A percentile compares a stretch with the other conserved stretches of the same genome.
phyloP scores from a whole-genome alignment of 2,797 vertebrate species.

The Coluber constrictor region DNA sequence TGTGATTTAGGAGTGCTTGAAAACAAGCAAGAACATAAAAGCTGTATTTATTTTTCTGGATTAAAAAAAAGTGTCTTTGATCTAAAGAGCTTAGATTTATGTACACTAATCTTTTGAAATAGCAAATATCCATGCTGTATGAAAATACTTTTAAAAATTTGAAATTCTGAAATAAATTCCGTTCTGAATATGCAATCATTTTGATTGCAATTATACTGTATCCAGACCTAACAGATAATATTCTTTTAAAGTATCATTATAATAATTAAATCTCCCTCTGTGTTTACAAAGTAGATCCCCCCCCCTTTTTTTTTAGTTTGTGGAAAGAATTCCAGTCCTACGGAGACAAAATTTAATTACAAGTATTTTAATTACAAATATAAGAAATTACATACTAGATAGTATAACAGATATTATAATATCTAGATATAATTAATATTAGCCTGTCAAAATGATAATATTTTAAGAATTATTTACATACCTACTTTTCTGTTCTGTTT shows the following conservation, averaged over 20 bases:
- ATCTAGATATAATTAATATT: neutral
- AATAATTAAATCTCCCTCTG: neutral
- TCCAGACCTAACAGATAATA: neutral
- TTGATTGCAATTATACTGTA: neutral
- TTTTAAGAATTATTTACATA: neutral
- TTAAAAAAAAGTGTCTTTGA: neutral
- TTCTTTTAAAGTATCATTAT: neutral
- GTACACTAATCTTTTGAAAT: neutral
- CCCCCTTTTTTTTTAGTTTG: neutral
- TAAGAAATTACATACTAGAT: neutral
- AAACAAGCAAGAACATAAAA: neutral
- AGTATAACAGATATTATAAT: neutral
- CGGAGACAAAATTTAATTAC: neutral
- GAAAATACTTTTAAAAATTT: neutral
- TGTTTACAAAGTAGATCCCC: neutral
- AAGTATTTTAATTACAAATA: neutral
- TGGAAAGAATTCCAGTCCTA: neutral
- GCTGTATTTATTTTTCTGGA: neutral
- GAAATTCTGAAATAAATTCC: neutral
- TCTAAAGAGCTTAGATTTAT: neutral
- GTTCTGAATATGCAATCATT: neutral
- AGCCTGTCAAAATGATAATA: neutral
- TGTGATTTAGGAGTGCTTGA: neutral
- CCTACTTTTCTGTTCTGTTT: neutral
- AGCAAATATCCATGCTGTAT: neutral